Evolutionary conservation across 2,797 vertebrate genomes (phyloP), one percentile per base, ranked within the genome.

Genomic region (Malurus splendens): DNA sequence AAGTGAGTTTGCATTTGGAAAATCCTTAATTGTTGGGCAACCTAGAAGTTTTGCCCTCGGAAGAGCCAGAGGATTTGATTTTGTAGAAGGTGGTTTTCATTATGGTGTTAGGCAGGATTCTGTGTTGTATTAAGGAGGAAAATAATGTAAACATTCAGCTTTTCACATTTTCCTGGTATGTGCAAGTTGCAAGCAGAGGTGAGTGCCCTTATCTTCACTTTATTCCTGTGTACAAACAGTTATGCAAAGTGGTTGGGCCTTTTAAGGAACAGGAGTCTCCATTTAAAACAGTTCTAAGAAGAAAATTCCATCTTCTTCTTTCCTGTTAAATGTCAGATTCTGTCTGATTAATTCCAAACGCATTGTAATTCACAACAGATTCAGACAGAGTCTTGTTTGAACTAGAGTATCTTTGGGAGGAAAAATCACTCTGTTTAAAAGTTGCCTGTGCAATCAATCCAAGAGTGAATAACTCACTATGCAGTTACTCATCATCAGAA

Each of bases 261-360:
- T 88, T 70, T 59, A 89, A 81, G 44, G n/a, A 85, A 32, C 41
- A 44, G 41, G 41, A 39, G n/a, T 45, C 38, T 64, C 57, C 42
- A 25, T 68, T 90, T 78, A n/a, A 78, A 87, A 54, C 30, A 70
- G 19, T 64, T 75, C 52, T 52, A 42, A 83, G 79, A 62, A 48
- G 64, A 89, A 86, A 90, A 91, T 36, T 60, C 61, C 22, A 28
- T 68, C 44, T 55, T 82, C 47, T 86, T 36, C 39, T 66, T 54
- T 88, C 61, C 59, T 23, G 41, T 74, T 83, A 65, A 51, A 13
- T 12, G 25, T 77, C 75, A 78, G 45, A 62, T 82, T 83, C 89
- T 74, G 20, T 75, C 70, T 80, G 82, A 59, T 75, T 82, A 65
- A 92, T 87, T 89, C 88, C 82, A 83, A 89, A 81, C 66, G 27